phyloP scores from a whole-genome alignment of 2,888 invertebrate species.

The Spodoptera exigua region DNA sequence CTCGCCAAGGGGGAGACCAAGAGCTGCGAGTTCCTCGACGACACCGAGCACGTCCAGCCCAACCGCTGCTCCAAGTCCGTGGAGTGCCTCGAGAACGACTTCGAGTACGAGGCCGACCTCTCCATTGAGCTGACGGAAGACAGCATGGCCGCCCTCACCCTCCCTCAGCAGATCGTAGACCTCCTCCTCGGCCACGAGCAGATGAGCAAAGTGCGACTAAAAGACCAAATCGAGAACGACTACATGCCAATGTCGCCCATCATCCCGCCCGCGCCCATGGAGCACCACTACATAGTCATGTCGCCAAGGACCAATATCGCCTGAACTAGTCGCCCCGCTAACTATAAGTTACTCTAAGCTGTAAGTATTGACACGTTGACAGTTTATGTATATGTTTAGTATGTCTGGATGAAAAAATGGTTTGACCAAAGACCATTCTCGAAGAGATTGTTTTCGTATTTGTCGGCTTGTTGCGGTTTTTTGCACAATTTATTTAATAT shows the following conservation, averaged over 20 bases:
- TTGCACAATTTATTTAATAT: not conserved
- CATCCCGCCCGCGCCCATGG: constrained; percentile 70
- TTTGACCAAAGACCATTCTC: constrained; percentile 44
- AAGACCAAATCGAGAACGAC: constrained; percentile 72
- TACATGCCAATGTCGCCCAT: constrained; percentile 85
- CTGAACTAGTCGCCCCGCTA: constrained; percentile 61
- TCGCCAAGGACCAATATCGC: constrained; percentile 80
- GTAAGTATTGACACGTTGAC: constrained; percentile 49
- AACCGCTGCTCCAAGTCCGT: constrained; percentile 82
- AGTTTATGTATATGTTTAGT: constrained; percentile 36
- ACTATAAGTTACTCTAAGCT: constrained; percentile 39
- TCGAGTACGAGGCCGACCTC: constrained; percentile 72
- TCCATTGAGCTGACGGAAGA: constrained; percentile 77
- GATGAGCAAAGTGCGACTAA: constrained; percentile 67
- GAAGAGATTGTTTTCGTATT: constrained; percentile 31
- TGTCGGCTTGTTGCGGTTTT: constrained; percentile 10
- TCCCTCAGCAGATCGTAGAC: constrained; percentile 82
- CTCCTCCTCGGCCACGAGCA: constrained; percentile 75
- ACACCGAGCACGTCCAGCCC: constrained; percentile 70
- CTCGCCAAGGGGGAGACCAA: constrained; percentile 80
- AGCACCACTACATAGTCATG: constrained; percentile 84
- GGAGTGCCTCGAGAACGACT: constrained; percentile 78
- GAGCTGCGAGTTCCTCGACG: constrained; percentile 85
- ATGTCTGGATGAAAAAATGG: constrained; percentile 22
- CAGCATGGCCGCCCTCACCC: constrained; percentile 70